These are phyloP conservation scores for Aldabrachelys gigantea DNA, from an alignment of 2,113 vertebrate species.

Conservation along the genomic window DNA sequence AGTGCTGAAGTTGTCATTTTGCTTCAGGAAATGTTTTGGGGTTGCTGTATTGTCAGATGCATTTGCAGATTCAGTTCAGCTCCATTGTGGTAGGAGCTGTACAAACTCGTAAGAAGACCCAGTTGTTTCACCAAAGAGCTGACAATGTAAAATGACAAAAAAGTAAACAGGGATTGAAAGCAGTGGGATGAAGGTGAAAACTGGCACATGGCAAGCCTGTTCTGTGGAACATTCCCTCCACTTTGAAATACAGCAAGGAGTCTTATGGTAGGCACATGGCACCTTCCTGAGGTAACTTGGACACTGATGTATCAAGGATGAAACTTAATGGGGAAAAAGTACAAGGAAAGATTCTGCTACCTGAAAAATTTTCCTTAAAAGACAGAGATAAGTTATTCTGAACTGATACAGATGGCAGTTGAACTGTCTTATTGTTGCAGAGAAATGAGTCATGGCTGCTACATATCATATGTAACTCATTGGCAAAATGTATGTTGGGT, in stretches of 20 bases:
- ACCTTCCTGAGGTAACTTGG: neutral
- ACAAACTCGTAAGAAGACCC: neutral
- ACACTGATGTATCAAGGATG: neutral
- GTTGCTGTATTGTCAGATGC: neutral
- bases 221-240: neutral
- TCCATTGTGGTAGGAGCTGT: neutral
- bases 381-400: neutral
- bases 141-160: neutral
- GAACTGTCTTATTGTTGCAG: neutral
- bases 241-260: neutral
- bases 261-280: neutral
- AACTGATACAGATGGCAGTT: neutral
- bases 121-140: too few relatives aligned
- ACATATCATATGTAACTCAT: neutral
- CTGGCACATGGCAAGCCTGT: neutral
- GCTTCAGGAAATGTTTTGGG: neutral
- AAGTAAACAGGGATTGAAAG: neutral
- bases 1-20: neutral
- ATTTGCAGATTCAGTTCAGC: neutral
- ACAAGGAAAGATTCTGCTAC: too few relatives aligned
- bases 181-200: neutral
- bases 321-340: neutral
- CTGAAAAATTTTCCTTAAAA: neutral
- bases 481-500: neutral
- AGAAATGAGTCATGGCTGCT: neutral